These are phyloP conservation scores for Melanotaenia parkinsoni DNA, from an alignment of 2,797 vertebrate species.

Conservation along the genomic window DNA sequence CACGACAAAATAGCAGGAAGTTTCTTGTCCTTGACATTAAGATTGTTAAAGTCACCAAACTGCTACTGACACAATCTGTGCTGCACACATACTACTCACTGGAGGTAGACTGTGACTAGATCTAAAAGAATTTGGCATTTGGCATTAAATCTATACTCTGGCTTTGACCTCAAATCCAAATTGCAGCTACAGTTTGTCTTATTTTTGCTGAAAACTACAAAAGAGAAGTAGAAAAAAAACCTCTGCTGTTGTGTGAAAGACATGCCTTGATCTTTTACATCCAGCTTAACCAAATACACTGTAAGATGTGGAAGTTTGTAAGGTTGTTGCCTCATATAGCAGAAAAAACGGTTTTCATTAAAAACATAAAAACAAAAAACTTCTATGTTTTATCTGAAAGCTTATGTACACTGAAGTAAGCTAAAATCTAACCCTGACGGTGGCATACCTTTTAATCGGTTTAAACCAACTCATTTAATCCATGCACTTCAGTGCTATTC, in stretches of 20 bases:
- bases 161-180: conserved; percentile 21
- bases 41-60: conserved; percentile 44
- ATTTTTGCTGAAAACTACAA: not conserved
- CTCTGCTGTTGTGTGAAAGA: not conserved
- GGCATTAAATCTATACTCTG: conserved; percentile 12
- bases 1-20: conserved; percentile 48
- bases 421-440: not conserved
- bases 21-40: conserved; percentile 69
- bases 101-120: conserved; percentile 32
- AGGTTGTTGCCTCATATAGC: not conserved
- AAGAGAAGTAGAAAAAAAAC: not conserved
- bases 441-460: not conserved
- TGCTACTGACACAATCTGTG: conserved; percentile 23
- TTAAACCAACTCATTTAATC: not conserved
- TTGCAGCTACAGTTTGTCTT: not conserved
- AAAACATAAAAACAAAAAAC: not conserved
- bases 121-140: conserved; percentile 18
- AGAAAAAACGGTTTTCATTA: not conserved
- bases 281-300: not conserved
- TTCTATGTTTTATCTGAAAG: not conserved
- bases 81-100: conserved; percentile 32
- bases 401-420: not conserved
- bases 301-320: not conserved
- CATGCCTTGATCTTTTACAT: not conserved
- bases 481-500: conserved; percentile 11